A percentile compares a stretch with the other conserved stretches of the same genome.
Evolutionary conservation across 2,888 invertebrate genomes (phyloP).

Genomic region (Nomada fabriciana): DNA sequence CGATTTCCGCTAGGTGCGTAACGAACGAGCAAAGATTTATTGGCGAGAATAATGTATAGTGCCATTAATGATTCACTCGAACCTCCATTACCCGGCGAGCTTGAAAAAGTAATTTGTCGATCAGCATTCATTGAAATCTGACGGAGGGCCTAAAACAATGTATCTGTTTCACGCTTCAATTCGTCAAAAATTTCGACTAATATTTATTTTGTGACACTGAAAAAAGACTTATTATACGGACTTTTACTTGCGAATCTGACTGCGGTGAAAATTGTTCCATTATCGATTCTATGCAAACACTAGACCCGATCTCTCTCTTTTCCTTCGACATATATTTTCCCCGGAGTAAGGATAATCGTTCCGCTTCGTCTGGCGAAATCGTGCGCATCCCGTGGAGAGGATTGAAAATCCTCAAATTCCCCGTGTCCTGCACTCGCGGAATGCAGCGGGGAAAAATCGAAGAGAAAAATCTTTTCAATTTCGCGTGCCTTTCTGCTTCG

Average conservation of each 20-base stretch:
- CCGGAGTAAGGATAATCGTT: slow-evolving; percentile 45
- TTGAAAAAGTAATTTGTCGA: too few species aligned
- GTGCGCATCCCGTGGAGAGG: slow-evolving; percentile 46
- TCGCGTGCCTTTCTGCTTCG: slow-evolving; percentile 29
- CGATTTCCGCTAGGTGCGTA: neutral
- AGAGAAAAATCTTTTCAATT: slow-evolving; percentile 47
- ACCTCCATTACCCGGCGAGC: too few species aligned
- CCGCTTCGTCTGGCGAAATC: slow-evolving; percentile 43
- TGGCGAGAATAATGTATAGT: too few species aligned
- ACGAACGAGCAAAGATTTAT: neutral
- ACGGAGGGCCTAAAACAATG: too few species aligned
- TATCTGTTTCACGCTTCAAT: too few species aligned
- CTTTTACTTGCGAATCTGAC: neutral
- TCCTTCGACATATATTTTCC: slow-evolving; percentile 22
- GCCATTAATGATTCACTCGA: too few species aligned
- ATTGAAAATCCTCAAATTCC: slow-evolving; percentile 55
- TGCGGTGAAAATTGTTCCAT: slow-evolving; percentile 37
- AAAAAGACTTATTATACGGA: neutral
- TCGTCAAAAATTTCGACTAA: too few species aligned
- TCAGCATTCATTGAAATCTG: too few species aligned
- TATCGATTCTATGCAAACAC: slow-evolving; percentile 27
- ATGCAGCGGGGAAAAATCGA: slow-evolving; percentile 32
- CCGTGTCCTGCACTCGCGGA: slow-evolving; percentile 10
- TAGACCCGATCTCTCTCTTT: neutral
- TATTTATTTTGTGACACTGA: too few species aligned